Evolutionary conservation across 2,113 vertebrate species (phyloP), one percentile per base, ranked within the genome.

Genomic region (Vulpes ferrilata): DNA sequence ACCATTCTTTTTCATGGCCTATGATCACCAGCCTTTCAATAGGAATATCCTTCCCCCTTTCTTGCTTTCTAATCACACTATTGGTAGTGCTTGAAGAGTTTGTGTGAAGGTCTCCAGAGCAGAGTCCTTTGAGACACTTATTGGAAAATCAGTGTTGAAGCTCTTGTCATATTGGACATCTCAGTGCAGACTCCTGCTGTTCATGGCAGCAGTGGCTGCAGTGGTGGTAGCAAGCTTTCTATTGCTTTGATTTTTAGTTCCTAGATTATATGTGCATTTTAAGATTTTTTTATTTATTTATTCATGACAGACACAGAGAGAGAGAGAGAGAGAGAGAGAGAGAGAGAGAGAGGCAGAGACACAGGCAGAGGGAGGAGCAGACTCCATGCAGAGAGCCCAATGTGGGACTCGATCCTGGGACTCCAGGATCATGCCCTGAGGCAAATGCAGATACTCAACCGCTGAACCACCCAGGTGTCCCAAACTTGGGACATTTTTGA

Each of bases 91-190:
- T 98, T 98, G 98, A 99, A 99, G 96, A 98, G 93, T 99, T 99
- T 76, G 96, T 98, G 97, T 99, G 99, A 88, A 99, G 99, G 79
- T 99, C 99, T 1, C 98, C 99, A 83, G 98, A 98, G 27, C 97
- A 98, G 74, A 99, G 99, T 19, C 99, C 99, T 88, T 99, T 99
- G 84, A 99, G 99, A 98, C 99, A 99, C 96, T 99, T 99, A 97
- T 99, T 99, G 0, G 99, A 99, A 98, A 99, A 99, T 99, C 99
- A 99, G 96, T 99, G 98, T 99, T 99, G 97, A 99, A 99, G 96
- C 99, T 99, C 98, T 99, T 99, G 95, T 99, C 99, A 97, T 99
- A 99, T 57, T 99, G 76, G 99, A 98, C 96, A 99, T 98, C 25
- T 99, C 99, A 13, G 98, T 99, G 94, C 99, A 99, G 7, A 99